Percentiles rank a stretch among this genome's conserved stretches.
Conservation (phyloP, 2,888 invertebrate genomes). For the Eupithecia tripunctaria region DNA sequence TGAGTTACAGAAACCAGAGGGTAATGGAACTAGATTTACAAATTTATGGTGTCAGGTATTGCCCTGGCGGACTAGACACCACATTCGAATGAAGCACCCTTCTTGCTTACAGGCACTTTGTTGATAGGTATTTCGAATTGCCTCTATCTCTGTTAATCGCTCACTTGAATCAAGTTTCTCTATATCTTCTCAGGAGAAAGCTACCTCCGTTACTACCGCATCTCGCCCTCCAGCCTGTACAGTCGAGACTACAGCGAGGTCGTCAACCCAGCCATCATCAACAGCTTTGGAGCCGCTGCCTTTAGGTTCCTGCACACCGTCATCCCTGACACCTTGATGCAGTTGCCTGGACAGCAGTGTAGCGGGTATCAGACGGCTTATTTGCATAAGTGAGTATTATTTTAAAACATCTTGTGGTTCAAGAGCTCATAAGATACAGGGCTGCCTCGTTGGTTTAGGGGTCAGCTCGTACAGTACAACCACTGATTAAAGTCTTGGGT, state of each 20-base stretch:
- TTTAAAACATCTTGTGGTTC: neutral
- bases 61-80: too few species aligned
- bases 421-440: neutral
- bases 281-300: conserved; percentile 88
- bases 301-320: conserved; percentile 89
- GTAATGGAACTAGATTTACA: too few species aligned
- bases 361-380: conserved; percentile 63
- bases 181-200: conserved; percentile 73
- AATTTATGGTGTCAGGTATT: too few species aligned
- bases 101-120: too few species aligned
- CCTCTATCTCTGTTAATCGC: too few species aligned
- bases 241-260: conserved; percentile 87
- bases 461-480: too few species aligned
- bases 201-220: conserved; percentile 85
- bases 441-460: too few species aligned
- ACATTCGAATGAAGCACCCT: too few species aligned
- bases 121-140: too few species aligned
- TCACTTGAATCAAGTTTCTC: too few species aligned
- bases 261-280: conserved; percentile 87
- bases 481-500: too few species aligned
- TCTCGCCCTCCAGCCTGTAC: conserved; percentile 85
- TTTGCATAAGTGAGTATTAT: conserved; percentile 63
- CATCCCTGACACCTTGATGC: conserved; percentile 79
- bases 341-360: conserved; percentile 65
- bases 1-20: too few species aligned